Evolutionary conservation across 2,888 invertebrate genomes (phyloP), one percentile per base, ranked within the genome.

Genomic region (Ochropleura leucogaster): DNA sequence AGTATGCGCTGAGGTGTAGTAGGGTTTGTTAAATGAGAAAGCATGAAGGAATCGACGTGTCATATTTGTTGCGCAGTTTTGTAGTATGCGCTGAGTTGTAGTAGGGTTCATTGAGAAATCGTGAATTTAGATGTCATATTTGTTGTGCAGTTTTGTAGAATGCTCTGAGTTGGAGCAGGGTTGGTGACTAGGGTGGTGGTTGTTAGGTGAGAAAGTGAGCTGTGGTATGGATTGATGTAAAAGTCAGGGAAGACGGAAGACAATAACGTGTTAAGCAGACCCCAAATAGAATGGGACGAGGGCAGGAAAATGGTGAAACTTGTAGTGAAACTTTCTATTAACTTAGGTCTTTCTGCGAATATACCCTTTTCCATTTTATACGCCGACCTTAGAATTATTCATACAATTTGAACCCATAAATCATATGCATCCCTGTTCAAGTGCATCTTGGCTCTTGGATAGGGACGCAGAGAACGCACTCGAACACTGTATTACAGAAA

Each of bases 401-500:
- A n/a, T 7, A 42, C 30, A 44, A 46, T n/a, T n/a, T 14, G 3
- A 53, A 20, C 42, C 16, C 53, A 53, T 67, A n/a, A 2, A 68
- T 68, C 9, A 62, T 40, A 30, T 8, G 0, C 14, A 18, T 10
- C 30, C 6, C 4, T 8, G 18, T 6, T 12, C 18, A 59, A 14
- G 16, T 3, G 2, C 3, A 3, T 30, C 30, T 30, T 30, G 30
- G 30, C 30, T 30, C 3, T 30, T 30, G 30, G 30, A 30, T 30
- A 30, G 30, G 30, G 51, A 51, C 44, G 30, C 60, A 51, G 18
- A 80, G 6, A 44, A 75, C 55, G 42, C 53, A 62, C 16, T 55
- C 42, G 4, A 8, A 60, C 12, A 16, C 12, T 42, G 55, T 79
- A 68, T 60, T 85, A 66, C 59, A 83, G 69, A 83, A 89, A 83